These are phyloP conservation scores for Drosophila mettleri DNA, from an alignment of 2,888 invertebrate species.

Conservation along the genomic window DNA sequence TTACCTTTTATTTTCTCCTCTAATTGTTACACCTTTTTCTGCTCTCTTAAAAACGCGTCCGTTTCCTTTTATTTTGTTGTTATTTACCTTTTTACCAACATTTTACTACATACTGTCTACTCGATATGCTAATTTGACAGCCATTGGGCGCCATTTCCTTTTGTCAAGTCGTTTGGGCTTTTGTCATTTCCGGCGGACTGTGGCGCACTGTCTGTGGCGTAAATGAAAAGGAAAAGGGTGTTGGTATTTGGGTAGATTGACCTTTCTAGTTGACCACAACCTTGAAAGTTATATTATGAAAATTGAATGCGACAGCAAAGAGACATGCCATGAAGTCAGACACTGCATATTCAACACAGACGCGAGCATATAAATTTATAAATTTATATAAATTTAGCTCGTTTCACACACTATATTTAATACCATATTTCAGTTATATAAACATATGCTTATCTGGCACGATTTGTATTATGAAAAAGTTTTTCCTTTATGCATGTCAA, in stretches of 20 bases:
- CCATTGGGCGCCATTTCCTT: slow-evolving; percentile 42
- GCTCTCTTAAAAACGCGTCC: not conserved
- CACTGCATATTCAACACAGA: not conserved
- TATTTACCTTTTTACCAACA: not conserved
- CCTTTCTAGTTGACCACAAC: slow-evolving; percentile 46
- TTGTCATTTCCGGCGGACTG: slow-evolving; percentile 10
- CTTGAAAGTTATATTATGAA: slow-evolving; percentile 39
- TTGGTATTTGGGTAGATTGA: slow-evolving; percentile 15
- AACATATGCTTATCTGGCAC: slow-evolving; percentile 1
- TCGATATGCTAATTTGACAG: slow-evolving; percentile 2
- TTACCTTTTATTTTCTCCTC: no score
- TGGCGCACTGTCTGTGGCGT: not conserved
- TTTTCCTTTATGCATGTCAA: slow-evolving; percentile 52
- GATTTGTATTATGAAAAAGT: slow-evolving; percentile 18
- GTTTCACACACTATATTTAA: slow-evolving; percentile 12
- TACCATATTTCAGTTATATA: not conserved
- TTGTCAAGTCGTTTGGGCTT: slow-evolving; percentile 22
- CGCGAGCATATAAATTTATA: not conserved
- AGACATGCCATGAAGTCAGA: not conserved
- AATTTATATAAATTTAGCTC: not conserved
- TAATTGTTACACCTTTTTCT: not conserved
- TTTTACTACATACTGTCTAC: not conserved
- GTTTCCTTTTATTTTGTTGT: not conserved
- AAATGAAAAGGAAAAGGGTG: no score
- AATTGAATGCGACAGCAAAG: slow-evolving; percentile 45